Percentiles rank a stretch among this genome's conserved stretches.
phyloP scores from a whole-genome alignment of 1,140 invertebrate species.

The Lysiphlebus fabarum region DNA sequence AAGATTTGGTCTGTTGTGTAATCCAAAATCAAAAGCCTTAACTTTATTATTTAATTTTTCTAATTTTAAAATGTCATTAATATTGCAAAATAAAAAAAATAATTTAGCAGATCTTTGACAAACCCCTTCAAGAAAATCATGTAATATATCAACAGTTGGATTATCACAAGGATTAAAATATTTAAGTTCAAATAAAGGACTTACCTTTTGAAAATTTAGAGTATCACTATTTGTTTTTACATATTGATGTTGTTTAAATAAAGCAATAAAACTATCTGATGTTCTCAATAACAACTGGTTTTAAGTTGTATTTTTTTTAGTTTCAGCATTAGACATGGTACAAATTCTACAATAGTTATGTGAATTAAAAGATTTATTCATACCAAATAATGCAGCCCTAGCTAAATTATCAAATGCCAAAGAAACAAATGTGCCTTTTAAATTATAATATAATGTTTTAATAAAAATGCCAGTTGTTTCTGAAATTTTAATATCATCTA shows the following conservation, averaged over 20 bases:
- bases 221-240: slow-evolving; percentile 5
- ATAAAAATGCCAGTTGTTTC: slow-evolving; percentile 21
- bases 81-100: slow-evolving; percentile 5
- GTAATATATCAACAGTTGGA: too few species aligned
- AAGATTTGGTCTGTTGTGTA: slow-evolving; percentile 22
- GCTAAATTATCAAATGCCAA: slow-evolving; percentile 30
- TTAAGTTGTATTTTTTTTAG: slow-evolving; percentile 16
- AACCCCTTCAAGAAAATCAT: too few species aligned
- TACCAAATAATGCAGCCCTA: slow-evolving; percentile 18
- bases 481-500: slow-evolving; percentile 28
- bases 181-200: too few species aligned
- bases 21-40: slow-evolving; percentile 26
- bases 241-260: slow-evolving; percentile 2
- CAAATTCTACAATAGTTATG: slow-evolving; percentile 29
- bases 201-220: too few species aligned
- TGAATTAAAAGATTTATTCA: slow-evolving; percentile 22
- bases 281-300: slow-evolving; percentile 22
- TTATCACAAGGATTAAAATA: too few species aligned
- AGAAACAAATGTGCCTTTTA: slow-evolving; percentile 23
- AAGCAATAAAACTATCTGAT: slow-evolving; percentile 6
- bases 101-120: too few species aligned
- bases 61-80: slow-evolving; percentile 25
- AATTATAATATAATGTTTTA: slow-evolving; percentile 6
- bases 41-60: slow-evolving; percentile 28
- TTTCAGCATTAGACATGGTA: slow-evolving; percentile 20